These are phyloP conservation scores for Caenorhabditis uteleia DNA, from an alignment of 2,888 invertebrate species.

Conservation along the genomic window DNA sequence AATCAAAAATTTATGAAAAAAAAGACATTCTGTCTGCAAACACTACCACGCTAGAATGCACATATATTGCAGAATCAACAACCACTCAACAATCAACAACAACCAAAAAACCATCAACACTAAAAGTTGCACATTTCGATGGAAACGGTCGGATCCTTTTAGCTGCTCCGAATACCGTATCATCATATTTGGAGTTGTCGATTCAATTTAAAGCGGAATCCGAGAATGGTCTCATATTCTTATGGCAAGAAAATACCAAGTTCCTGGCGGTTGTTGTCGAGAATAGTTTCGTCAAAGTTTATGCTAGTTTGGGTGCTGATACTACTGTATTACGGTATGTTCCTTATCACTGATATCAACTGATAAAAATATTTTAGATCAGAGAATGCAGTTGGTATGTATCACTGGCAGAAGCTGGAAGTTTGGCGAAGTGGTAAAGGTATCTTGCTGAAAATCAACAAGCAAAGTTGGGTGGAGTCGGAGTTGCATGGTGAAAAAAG, in stretches of 20 bases:
- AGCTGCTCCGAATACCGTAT: conserved; percentile 24
- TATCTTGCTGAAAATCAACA: conserved; percentile 44
- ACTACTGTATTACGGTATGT: conserved; percentile 32
- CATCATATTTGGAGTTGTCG: conserved; percentile 25
- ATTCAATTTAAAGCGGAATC: conserved; percentile 34
- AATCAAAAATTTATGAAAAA: neutral
- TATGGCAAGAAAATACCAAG: conserved; percentile 41
- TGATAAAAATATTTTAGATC: conserved; percentile 17
- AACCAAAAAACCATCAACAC: conserved; percentile 4
- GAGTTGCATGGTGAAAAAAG: conserved; percentile 19
- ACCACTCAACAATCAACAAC: conserved; percentile 3
- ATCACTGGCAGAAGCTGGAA: conserved; percentile 55
- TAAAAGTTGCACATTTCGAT: conserved; percentile 25
- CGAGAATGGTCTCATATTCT: conserved; percentile 40
- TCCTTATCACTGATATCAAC: neutral
- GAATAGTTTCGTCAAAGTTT: conserved; percentile 40
- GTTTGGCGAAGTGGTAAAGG: conserved; percentile 53
- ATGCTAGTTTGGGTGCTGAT: conserved; percentile 44
- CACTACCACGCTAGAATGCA: no score
- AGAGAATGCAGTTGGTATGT: conserved; percentile 38
- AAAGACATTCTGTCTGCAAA: neutral
- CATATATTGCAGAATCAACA: neutral
- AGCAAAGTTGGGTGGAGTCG: conserved; percentile 48
- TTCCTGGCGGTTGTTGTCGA: conserved; percentile 41
- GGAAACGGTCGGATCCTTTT: conserved; percentile 14